Conservation (phyloP, 2,113 vertebrate genomes). For the Cebus imitator region DNA sequence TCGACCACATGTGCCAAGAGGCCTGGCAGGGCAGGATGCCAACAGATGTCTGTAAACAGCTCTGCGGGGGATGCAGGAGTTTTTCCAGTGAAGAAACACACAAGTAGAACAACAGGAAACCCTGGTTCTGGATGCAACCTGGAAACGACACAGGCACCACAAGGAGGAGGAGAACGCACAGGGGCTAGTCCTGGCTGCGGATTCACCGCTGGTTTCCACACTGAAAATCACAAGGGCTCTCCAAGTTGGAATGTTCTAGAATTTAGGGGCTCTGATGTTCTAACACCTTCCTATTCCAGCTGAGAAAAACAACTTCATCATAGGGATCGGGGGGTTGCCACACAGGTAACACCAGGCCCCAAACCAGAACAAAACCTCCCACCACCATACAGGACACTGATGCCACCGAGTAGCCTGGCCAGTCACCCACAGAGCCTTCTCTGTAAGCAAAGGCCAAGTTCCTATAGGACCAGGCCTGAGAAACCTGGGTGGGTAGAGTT, state of each 20-base stretch:
- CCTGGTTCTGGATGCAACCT: background rate
- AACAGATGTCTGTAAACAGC: background rate
- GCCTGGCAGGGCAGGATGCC: background rate
- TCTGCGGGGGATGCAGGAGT: background rate
- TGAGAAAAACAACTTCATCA: background rate
- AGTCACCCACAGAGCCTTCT: background rate
- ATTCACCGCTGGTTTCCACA: background rate
- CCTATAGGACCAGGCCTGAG: background rate
- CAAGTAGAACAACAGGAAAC: background rate
- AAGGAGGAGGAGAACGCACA: too few relatives aligned
- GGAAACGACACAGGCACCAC: background rate
- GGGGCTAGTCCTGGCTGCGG: background rate
- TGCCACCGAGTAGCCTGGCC: rapidly evolving
- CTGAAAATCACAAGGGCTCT: background rate
- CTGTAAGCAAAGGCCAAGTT: background rate
- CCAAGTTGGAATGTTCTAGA: background rate
- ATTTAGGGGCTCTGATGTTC: background rate
- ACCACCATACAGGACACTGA: too few relatives aligned
- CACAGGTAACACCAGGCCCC: background rate
- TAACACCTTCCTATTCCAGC: background rate
- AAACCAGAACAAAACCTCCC: background rate
- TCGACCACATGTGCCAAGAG: background rate
- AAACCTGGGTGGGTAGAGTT: too few relatives aligned
- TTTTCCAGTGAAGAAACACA: too few relatives aligned
- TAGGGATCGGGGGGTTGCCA: too few relatives aligned